Evolutionary conservation across 2,797 vertebrate species (phyloP).

Genomic region (Antrozous pallidus): DNA sequence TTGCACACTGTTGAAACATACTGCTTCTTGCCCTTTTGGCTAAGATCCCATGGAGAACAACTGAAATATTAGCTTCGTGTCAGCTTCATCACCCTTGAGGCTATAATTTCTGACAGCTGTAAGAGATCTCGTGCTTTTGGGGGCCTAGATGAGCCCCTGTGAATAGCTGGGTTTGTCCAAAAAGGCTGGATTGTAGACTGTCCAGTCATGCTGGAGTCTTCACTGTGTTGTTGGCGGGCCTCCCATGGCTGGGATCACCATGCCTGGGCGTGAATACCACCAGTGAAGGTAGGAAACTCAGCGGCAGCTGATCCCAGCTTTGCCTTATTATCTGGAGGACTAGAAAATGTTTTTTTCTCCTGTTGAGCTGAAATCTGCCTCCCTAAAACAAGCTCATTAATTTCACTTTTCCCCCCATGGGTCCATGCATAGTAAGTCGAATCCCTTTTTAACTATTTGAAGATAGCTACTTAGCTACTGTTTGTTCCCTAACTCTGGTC

Average conservation of each 20-base stretch:
- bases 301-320: neutral
- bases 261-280: neutral
- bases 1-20: conserved; percentile 55
- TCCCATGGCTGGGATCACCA: neutral
- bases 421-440: neutral
- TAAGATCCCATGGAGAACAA: conserved; percentile 58
- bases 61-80: conserved; percentile 65
- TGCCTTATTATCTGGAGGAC: neutral
- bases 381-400: neutral
- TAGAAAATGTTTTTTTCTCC: neutral
- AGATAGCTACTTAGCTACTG: neutral
- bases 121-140: conserved; percentile 56
- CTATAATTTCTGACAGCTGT: conserved; percentile 63
- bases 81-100: conserved; percentile 32
- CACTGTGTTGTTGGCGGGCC: neutral
- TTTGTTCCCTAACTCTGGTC: neutral
- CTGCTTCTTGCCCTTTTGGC: conserved; percentile 68
- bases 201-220: neutral
- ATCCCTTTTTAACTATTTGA: conserved; percentile 15
- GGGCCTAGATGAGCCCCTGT: conserved; percentile 37
- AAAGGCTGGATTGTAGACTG: conserved; percentile 22
- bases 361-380: neutral
- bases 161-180: conserved; percentile 48
- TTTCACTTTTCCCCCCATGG: neutral
- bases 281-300: neutral